Base-by-base conservation (phyloP, 2,888 invertebrate species). In the Xanthia togata region DNA sequence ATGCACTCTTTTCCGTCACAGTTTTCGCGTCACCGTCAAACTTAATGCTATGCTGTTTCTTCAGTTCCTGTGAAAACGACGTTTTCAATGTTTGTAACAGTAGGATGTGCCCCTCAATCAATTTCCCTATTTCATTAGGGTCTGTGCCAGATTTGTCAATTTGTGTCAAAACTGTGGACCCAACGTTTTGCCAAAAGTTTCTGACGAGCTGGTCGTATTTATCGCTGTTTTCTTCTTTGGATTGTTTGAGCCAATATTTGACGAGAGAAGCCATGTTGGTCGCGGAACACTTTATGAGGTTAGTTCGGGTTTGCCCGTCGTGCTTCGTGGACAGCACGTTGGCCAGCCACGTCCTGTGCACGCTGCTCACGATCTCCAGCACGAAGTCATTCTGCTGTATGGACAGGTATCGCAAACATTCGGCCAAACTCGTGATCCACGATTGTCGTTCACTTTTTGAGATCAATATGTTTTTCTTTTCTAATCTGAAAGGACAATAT, bases 371-470 rank as follows among this genome's bases (percentile, higher is more conserved):
- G 1, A 93, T 75, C 75, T 92, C 94, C 23, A 83, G 70, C 5
- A 86, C 91, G 79, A 85, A 91, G 0, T 89, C 90, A 1, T 87
- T 38, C 20, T 83, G 76, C 38, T 92, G 93, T 38, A 89, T 86
- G 3, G 94, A 92, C 38, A 95, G 69, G 80, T 94, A 93, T 4
- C 93, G 97, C 35, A 98, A 91, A 91, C 98, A 98, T 91, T 99
- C 99, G 35, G 98, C 96, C 86, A 98, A 97, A 3, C 98, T 97
- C 64, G 96, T 97, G 38, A 97, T 96, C 88, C 98, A 97, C 0
- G 97, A 97, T 65, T 97, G 96, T 31, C 97, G 97, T 93, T 98
- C 98, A 62, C 97, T 97, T 83, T 97, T 97, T 64, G 98, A 98
- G 55, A 95, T 95, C 70, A 97, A 91, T 17, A 97, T 97, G 70